Evolutionary conservation across 1,140 invertebrate species (phyloP).

Genomic region (Meloidogyne hapla): DNA sequence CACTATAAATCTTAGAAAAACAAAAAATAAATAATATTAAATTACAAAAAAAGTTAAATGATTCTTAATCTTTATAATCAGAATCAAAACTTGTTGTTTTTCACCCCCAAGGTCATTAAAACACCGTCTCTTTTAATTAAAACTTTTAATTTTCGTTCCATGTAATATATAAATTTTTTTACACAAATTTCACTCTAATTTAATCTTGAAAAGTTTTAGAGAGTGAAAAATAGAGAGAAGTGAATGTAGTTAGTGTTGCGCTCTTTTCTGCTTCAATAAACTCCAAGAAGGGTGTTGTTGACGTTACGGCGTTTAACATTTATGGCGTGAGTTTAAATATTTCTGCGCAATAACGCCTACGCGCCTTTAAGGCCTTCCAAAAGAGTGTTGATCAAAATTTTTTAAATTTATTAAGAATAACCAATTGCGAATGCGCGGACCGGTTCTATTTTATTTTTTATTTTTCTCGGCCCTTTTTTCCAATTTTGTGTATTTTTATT

Average conservation of each 20-base stretch:
- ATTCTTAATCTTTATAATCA: neutral
- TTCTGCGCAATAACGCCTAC: neutral
- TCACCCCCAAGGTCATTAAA: neutral
- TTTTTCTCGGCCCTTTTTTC: slow-evolving; percentile 5
- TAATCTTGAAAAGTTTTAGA: no score
- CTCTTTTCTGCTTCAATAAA: no score
- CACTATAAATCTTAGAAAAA: no score
- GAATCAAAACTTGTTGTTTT: neutral
- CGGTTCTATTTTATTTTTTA: neutral
- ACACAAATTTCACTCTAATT: neutral
- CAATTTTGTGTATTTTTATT: neutral
- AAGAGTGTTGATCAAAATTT: neutral
- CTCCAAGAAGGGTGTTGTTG: no score
- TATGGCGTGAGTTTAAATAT: neutral
- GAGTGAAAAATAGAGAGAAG: no score
- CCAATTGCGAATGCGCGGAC: neutral
- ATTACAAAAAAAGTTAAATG: no score
- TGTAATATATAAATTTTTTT: neutral
- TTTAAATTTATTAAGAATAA: neutral
- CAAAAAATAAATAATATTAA: no score
- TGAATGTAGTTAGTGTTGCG: no score
- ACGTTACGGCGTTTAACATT: no score
- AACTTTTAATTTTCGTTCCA: neutral
- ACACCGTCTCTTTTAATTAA: neutral
- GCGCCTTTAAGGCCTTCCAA: neutral